Conservation (phyloP, 2,797 vertebrate genomes). For the Acipenser oxyrinchus region DNA sequence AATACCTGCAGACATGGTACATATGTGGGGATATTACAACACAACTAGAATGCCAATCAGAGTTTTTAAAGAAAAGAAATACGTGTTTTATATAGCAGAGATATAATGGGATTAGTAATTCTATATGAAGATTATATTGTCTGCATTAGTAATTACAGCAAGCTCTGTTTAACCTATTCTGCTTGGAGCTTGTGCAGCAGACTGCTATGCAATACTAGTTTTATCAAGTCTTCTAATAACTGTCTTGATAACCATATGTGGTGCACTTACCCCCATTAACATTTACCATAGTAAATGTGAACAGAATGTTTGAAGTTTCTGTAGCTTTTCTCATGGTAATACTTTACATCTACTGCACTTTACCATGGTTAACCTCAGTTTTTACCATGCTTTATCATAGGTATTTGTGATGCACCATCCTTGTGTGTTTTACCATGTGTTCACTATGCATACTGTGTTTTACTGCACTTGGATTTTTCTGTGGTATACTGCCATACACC, state of each 20-base stretch:
- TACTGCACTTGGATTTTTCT: too few relatives aligned
- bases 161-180: neutral
- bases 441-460: too few relatives aligned
- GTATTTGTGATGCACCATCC: too few relatives aligned
- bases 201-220: neutral
- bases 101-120: neutral
- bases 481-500: too few relatives aligned
- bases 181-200: neutral
- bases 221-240: neutral
- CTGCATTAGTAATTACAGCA: neutral
- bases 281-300: too few relatives aligned
- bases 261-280: neutral
- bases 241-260: constrained; percentile 18
- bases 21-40: constrained; percentile 2
- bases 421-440: too few relatives aligned
- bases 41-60: constrained; percentile 29
- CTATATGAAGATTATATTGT: neutral
- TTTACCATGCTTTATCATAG: too few relatives aligned
- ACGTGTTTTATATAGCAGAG: constrained; percentile 35
- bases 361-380: too few relatives aligned
- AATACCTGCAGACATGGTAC: neutral
- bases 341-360: too few relatives aligned
- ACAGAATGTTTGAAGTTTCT: too few relatives aligned
- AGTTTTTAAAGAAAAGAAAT: constrained; percentile 35
- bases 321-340: too few relatives aligned